These are phyloP conservation scores for Cyprinodon variegatus DNA, from an alignment of 2,113 vertebrate species.

Conservation along the genomic window DNA sequence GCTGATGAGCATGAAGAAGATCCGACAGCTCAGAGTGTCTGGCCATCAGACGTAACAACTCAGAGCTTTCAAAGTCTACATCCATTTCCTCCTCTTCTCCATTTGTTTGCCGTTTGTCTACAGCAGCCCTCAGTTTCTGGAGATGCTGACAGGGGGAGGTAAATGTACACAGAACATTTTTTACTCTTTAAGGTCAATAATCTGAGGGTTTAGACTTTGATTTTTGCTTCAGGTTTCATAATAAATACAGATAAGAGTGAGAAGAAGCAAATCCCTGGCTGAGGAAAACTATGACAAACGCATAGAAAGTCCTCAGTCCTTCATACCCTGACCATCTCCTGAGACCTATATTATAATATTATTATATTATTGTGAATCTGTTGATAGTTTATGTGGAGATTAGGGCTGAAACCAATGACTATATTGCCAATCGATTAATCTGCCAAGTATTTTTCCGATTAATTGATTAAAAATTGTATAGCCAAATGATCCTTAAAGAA, in stretches of 20 bases:
- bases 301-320: too few relatives aligned
- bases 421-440: too few relatives aligned
- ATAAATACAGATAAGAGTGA: background rate
- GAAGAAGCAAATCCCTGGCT: too few relatives aligned
- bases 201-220: background rate
- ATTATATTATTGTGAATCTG: too few relatives aligned
- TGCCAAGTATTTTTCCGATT: too few relatives aligned
- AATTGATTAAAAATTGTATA: too few relatives aligned
- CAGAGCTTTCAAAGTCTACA: conserved; percentile 30
- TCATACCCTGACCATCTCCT: too few relatives aligned
- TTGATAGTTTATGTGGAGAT: too few relatives aligned
- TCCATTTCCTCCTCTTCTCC: conserved; percentile 49
- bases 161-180: background rate
- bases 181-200: background rate
- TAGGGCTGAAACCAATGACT: too few relatives aligned
- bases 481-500: too few relatives aligned
- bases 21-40: conserved; percentile 71
- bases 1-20: conserved; percentile 69
- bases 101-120: conserved; percentile 13
- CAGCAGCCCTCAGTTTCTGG: conserved; percentile 39
- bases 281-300: too few relatives aligned
- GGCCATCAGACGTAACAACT: conserved; percentile 63
- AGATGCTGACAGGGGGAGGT: conserved; percentile 31
- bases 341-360: too few relatives aligned
- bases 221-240: background rate